These are phyloP conservation scores for Bombus soroeensis DNA, from an alignment of 1,140 invertebrate genomes.

Conservation along the genomic window DNA sequence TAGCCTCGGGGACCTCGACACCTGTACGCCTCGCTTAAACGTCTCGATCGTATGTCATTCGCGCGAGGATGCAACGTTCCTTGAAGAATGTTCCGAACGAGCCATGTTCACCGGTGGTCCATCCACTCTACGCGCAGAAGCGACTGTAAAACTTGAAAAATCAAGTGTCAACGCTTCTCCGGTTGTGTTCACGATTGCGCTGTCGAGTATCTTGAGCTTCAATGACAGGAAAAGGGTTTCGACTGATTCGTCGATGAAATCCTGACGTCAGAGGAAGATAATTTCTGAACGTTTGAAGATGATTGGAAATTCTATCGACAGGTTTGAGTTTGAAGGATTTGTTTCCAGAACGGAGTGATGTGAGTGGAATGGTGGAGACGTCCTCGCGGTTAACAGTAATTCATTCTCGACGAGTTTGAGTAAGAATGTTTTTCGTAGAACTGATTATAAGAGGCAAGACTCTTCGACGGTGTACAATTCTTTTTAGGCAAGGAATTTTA, in stretches of 20 bases:
- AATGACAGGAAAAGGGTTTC: no score
- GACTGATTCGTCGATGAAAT: background rate
- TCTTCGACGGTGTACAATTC: background rate
- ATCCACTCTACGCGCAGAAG: background rate
- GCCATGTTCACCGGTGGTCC: background rate
- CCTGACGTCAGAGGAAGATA: background rate
- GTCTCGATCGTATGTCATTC: slow-evolving; percentile 2
- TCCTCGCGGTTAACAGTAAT: background rate
- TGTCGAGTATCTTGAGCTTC: background rate
- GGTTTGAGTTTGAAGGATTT: background rate
- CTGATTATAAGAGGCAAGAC: no score
- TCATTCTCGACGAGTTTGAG: background rate
- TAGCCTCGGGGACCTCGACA: slow-evolving; percentile 26
- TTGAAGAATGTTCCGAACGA: slow-evolving; percentile 20
- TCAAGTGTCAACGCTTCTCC: background rate
- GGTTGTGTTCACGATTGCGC: background rate
- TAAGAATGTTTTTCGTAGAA: background rate
- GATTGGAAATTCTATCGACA: background rate
- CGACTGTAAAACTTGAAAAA: slow-evolving; percentile 2
- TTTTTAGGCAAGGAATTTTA: background rate
- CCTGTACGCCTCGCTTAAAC: slow-evolving; percentile 23
- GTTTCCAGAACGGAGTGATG: background rate
- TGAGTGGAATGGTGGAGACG: background rate
- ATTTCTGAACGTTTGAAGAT: background rate
- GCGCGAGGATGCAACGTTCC: background rate